Percentiles rank a stretch among this genome's conserved stretches.
Evolutionary conservation across 2,113 vertebrate species (phyloP).

Genomic region (Myotis yumanensis): DNA sequence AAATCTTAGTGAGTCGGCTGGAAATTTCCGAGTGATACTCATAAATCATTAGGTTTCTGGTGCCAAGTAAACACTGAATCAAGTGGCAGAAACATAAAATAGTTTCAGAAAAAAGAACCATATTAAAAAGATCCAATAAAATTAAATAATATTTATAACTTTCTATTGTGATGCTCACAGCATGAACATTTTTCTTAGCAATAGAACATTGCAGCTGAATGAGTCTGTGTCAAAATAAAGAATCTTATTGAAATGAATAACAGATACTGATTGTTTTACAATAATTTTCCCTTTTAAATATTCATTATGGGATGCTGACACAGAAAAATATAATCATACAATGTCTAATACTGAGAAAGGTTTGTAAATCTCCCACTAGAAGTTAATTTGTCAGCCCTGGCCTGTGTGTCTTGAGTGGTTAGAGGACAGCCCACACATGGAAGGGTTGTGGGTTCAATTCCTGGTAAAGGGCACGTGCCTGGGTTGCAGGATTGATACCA

Average conservation of each 20-base stretch:
- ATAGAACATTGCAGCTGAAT: constrained; percentile 25
- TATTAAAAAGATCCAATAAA: constrained; percentile 20
- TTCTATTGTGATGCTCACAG: constrained; percentile 46
- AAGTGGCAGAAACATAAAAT: constrained; percentile 37
- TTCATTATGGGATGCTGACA: constrained; percentile 12
- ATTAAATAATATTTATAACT: constrained; percentile 47
- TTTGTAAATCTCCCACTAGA: constrained; percentile 8
- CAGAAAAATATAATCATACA: background rate
- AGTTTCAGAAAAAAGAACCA: constrained; percentile 55
- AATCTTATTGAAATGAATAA: constrained; percentile 49
- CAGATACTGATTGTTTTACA: rapidly evolving
- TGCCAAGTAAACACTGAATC: constrained; percentile 34
- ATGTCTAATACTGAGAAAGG: background rate
- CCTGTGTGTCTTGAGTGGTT: too few species aligned
- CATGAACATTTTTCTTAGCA: constrained; percentile 34
- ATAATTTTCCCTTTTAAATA: constrained; percentile 28
- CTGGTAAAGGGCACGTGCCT: too few species aligned
- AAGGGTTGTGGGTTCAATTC: too few species aligned
- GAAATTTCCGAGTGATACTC: constrained; percentile 55
- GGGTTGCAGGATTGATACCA: too few species aligned
- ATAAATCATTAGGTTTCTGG: constrained; percentile 51
- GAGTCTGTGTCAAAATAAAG: constrained; percentile 28
- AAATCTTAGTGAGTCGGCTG: constrained; percentile 34
- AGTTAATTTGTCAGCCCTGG: background rate
- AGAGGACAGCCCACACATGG: too few species aligned